These are phyloP conservation scores for Vulpes ferrilata DNA, from an alignment of 2,113 vertebrate species.

Conservation along the genomic window DNA sequence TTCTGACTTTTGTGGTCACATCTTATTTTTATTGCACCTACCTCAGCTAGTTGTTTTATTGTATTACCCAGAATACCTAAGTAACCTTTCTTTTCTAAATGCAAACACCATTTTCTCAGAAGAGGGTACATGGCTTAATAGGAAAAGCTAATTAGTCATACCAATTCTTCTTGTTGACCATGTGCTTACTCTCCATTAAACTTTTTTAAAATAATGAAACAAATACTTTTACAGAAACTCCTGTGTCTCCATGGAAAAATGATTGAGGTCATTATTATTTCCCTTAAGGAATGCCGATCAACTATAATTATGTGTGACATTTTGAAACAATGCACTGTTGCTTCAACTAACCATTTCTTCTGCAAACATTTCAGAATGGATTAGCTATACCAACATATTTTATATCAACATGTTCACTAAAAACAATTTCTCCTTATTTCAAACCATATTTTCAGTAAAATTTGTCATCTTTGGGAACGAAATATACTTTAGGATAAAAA, in stretches of 20 bases:
- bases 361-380: conserved; percentile 43
- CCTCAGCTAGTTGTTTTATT: not conserved
- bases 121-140: not conserved
- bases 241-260: conserved; percentile 53
- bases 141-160: not conserved
- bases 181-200: not conserved
- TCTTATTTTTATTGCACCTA: not conserved
- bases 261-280: conserved; percentile 51
- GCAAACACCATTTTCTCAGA: not conserved
- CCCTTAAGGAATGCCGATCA: conserved; percentile 65
- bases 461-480: conserved; percentile 40
- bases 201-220: conserved; percentile 41
- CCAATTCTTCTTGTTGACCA: not conserved
- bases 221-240: conserved; percentile 1
- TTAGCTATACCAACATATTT: not conserved
- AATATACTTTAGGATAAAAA: conserved; percentile 66
- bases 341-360: conserved; percentile 26
- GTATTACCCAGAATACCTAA: not conserved
- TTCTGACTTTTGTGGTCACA: not conserved
- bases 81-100: not conserved
- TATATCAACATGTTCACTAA: conserved; percentile 66
- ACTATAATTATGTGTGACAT: not conserved
- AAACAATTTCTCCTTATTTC: conserved; percentile 67
- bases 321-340: conserved; percentile 50
- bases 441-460: conserved; percentile 68